phyloP scores from a whole-genome alignment of 2,797 vertebrate species.

The Chaenodraco wilsoni region DNA sequence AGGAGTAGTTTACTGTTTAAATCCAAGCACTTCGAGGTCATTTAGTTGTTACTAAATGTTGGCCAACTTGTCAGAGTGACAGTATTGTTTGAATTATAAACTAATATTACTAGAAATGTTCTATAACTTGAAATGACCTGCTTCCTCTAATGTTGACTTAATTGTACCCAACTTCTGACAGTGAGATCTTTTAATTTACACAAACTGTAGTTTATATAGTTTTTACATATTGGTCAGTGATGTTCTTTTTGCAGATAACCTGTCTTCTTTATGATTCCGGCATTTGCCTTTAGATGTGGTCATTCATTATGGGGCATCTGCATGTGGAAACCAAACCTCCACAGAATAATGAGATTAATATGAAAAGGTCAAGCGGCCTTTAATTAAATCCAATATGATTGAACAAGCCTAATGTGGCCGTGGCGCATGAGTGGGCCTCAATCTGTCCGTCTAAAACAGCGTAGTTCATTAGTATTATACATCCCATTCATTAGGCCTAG shows the following conservation, averaged over 20 bases:
- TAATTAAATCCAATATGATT: slow-evolving; percentile 30
- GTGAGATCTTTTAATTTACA: no score
- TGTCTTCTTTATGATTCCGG: background rate
- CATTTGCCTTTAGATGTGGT: background rate
- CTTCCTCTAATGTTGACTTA: background rate
- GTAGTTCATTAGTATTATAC: slow-evolving; percentile 55
- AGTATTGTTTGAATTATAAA: no score
- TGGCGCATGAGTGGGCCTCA: slow-evolving; percentile 41
- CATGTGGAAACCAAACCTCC: slow-evolving; percentile 16
- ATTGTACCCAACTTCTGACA: background rate
- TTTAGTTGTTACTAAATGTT: no score
- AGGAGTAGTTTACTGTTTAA: no score
- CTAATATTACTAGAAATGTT: no score
- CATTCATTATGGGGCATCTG: slow-evolving; percentile 1
- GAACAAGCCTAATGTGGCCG: slow-evolving; percentile 19
- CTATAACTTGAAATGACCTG: no score
- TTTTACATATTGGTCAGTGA: no score
- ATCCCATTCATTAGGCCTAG: slow-evolving; percentile 53
- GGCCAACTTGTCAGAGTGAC: no score
- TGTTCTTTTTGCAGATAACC: background rate
- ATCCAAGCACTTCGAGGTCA: no score
- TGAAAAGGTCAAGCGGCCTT: slow-evolving; percentile 50
- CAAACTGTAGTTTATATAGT: no score
- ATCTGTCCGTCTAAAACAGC: slow-evolving; percentile 19
- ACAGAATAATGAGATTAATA: slow-evolving; percentile 34